Percentiles rank a stretch among this genome's conserved stretches.
Conservation (phyloP, 2,888 invertebrate species). For the Cataglyphis cursor region DNA sequence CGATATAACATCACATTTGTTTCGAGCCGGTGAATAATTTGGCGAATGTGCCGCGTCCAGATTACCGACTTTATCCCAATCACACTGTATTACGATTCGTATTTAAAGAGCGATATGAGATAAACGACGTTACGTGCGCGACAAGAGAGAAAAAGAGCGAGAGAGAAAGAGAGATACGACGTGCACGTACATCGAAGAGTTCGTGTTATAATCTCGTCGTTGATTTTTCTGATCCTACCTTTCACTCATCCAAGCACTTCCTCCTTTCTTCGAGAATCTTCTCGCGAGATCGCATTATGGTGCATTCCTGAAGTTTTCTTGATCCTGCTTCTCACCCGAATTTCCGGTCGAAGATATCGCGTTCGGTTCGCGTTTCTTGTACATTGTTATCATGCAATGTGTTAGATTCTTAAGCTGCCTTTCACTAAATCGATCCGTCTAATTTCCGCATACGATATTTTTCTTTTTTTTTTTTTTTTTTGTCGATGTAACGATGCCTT, state of each 20-base stretch:
- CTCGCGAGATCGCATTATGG: conserved; percentile 31
- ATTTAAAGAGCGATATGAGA: conserved; percentile 42
- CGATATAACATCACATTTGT: neutral
- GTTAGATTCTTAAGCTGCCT: neutral
- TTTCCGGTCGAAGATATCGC: conserved; percentile 46
- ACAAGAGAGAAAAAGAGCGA: neutral
- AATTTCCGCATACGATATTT: conserved; percentile 18
- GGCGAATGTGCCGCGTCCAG: conserved; percentile 17
- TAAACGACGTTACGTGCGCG: conserved; percentile 15
- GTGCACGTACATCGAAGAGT: conserved; percentile 62
- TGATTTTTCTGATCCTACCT: conserved; percentile 71
- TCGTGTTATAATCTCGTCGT: conserved; percentile 61
- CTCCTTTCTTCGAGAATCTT: conserved; percentile 66
- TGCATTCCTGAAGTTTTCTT: conserved; percentile 25
- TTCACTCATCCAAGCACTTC: conserved; percentile 68
- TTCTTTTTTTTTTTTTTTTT: neutral
- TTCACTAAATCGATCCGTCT: conserved; percentile 20
- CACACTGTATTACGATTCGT: conserved; percentile 30
- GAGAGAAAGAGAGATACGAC: conserved; percentile 37
- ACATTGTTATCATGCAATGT: neutral
- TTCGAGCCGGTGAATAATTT: neutral
- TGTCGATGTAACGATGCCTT: neutral
- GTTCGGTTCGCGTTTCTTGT: neutral
- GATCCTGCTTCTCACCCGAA: conserved; percentile 50
- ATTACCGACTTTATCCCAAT: conserved; percentile 25